Evolutionary conservation across 2,888 invertebrate genomes (phyloP), one percentile per base, ranked within the genome.

Genomic region (Drosophila subquinaria): DNA sequence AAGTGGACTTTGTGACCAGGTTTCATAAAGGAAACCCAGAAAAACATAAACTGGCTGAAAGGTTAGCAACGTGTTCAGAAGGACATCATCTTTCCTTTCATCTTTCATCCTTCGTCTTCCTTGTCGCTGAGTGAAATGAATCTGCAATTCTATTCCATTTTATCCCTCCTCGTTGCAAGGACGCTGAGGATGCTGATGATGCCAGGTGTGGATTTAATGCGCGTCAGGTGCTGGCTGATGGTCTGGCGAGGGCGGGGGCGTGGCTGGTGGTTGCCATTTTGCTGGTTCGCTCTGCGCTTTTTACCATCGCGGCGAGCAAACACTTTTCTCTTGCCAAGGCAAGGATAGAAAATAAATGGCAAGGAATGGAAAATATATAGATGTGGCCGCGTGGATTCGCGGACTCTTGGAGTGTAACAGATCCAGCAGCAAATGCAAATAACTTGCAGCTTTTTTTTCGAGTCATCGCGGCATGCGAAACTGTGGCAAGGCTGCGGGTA

Each of bases 91-190:
- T 47, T 43, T 30, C 3, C 38, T 50, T 59, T 11, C 56, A 45
- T 45, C 38, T 50, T 59, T 11, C 56, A 45, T 56, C 11, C 62
- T 51, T 62, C 64, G 45, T 64, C 61, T 65, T 69, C 23, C 66
- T n/a, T n/a, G 36, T 55, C 51, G 73, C 66, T 84, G 84, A 83
- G 89, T 89, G 88, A 88, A 90, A 90, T 85, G 89, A 90, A 90
- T 89, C 89, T 88, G 88, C 88, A 86, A 83, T 89, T 90, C 82
- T 82, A 86, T 84, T 87, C 79, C 88, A 78, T 81, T 87, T 76
- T 70, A 74, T 62, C 52, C 68, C 48, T 45, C 15, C 55, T 61
- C 62, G 59, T 53, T 36, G 51, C 36, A 36, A 65, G 60, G 69
- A 72, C 66, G 76, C 53, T 23, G 61, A 63, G 60, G 69, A 73